phyloP scores from a whole-genome alignment of 92 coral and sea anemone genomes.

The Epizoanthus fatuus region DNA sequence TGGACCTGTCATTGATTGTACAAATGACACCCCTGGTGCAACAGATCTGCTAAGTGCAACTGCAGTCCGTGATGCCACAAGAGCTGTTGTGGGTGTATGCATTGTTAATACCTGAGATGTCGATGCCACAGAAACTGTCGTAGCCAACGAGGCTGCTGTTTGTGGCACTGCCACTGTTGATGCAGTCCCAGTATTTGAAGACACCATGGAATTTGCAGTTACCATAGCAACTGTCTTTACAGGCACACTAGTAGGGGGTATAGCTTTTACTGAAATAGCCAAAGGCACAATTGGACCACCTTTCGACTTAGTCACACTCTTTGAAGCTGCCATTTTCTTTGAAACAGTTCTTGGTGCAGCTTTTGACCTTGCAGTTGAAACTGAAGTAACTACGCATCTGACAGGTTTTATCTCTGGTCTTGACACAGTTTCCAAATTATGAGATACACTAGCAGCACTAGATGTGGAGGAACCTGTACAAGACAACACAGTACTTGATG shows the following conservation, averaged over 20 bases:
- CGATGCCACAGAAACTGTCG: conserved; percentile 45
- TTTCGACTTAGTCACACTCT: neutral
- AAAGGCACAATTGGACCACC: neutral
- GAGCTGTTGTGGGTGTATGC: conserved; percentile 44
- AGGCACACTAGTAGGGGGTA: neutral
- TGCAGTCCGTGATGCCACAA: conserved; percentile 45
- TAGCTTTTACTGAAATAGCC: conserved; percentile 5
- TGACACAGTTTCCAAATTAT: neutral
- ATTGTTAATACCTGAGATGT: conserved; percentile 42
- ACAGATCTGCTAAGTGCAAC: conserved; percentile 9
- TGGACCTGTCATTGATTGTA: neutral
- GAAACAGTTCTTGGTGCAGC: neutral
- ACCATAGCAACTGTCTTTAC: neutral
- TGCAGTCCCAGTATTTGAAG: conserved; percentile 14
- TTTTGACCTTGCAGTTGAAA: neutral
- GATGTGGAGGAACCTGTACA: neutral
- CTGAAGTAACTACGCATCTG: neutral
- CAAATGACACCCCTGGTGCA: conserved; percentile 5
- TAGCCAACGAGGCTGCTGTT: conserved; percentile 1
- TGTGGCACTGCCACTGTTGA: conserved; percentile 13
- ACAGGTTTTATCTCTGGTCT: conserved; percentile 14
- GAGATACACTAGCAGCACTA: too few species aligned
- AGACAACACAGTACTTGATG: neutral
- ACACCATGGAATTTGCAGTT: conserved; percentile 28
- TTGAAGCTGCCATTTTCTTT: conserved; percentile 2